These are phyloP conservation scores for Caenorhabditis elegans DNA, from an alignment of 1,140 invertebrate species.

Conservation along the genomic window WBcel235 BX284606.5:2091001-2091500, in stretches of 20 bases:
- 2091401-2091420: neutral
- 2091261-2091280: slow-evolving; percentile 60
- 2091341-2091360: slow-evolving; percentile 54
- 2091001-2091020: slow-evolving; percentile 60
- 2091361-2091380: slow-evolving; percentile 55
- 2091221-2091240: slow-evolving; percentile 59
- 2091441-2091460: too few species aligned
- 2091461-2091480: too few species aligned
- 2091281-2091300: slow-evolving; percentile 54
- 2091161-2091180: neutral
- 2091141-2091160: neutral
- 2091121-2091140: slow-evolving; percentile 59
- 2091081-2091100: slow-evolving; percentile 65
- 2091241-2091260: slow-evolving; percentile 63
- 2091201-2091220: slow-evolving; percentile 49
- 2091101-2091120: slow-evolving; percentile 59
- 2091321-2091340: slow-evolving; percentile 34
- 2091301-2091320: slow-evolving; percentile 41
- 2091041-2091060: slow-evolving; percentile 39
- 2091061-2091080: slow-evolving; percentile 64
- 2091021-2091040: neutral
- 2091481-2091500: too few species aligned
- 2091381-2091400: slow-evolving; percentile 57
- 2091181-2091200: neutral
- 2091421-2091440: too few species aligned